Evolutionary conservation across 2,113 vertebrate genomes (phyloP).

Genomic region (Scatophagus argus): DNA sequence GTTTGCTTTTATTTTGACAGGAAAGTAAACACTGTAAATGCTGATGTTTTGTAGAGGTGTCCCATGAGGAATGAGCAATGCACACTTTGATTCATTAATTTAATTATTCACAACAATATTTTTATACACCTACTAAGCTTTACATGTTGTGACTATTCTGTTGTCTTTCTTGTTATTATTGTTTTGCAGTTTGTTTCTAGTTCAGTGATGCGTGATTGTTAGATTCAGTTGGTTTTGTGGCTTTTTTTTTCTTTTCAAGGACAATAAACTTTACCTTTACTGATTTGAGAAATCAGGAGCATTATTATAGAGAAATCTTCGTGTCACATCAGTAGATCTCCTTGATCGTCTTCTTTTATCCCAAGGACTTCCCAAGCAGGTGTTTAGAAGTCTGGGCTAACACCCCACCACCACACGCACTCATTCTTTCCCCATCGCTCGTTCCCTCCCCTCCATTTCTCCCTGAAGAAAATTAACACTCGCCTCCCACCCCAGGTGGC

Average conservation of each 20-base stretch:
- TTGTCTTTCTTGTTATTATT: not conserved
- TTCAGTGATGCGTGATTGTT: not conserved
- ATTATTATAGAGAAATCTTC: slow-evolving; percentile 19
- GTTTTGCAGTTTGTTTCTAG: not conserved
- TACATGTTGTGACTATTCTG: not conserved
- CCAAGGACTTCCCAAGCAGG: slow-evolving; percentile 68
- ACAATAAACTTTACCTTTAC: slow-evolving; percentile 19
- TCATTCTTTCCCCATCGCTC: slow-evolving; percentile 36
- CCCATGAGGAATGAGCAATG: not conserved
- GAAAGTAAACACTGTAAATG: no score
- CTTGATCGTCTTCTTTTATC: slow-evolving; percentile 27
- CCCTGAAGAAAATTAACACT: slow-evolving; percentile 88
- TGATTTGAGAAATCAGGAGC: not conserved
- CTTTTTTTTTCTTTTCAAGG: not conserved
- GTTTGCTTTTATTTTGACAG: no score
- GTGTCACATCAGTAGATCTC: slow-evolving; percentile 36
- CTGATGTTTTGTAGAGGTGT: not conserved
- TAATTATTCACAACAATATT: no score
- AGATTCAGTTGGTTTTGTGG: not conserved
- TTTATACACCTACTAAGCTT: not conserved
- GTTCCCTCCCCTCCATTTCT: slow-evolving; percentile 75
- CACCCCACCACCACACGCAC: slow-evolving; percentile 43
- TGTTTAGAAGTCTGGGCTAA: slow-evolving; percentile 66
- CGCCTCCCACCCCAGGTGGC: slow-evolving; percentile 88
- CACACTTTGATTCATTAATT: not conserved